Conservation (phyloP, 2,113 vertebrate genomes). For the Apteryx owenii region DNA sequence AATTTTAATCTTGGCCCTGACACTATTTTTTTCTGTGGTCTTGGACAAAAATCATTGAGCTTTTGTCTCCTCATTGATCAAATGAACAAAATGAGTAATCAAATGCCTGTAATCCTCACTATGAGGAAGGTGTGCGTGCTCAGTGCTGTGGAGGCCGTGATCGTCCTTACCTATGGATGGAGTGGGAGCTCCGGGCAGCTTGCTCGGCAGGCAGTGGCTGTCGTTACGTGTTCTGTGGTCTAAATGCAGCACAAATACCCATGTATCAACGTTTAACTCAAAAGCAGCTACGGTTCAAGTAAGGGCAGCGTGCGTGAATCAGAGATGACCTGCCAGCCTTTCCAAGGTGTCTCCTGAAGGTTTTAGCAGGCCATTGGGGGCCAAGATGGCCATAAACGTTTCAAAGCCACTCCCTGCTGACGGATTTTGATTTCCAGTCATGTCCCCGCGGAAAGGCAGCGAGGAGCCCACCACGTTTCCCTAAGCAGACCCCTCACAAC, state of each 20-base stretch:
- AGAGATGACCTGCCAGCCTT: accelerated
- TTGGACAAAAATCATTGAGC: not conserved
- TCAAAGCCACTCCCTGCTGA: not conserved
- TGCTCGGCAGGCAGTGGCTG: not conserved
- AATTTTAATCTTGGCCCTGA: not conserved
- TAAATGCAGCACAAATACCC: not conserved
- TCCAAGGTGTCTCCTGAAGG: not conserved
- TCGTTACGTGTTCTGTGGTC: too few relatives aligned
- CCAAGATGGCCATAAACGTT: not conserved
- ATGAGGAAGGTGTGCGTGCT: not conserved
- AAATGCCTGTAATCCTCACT: not conserved
- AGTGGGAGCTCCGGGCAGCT: not conserved
- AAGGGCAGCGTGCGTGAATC: not conserved
- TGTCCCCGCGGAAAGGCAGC: not conserved
- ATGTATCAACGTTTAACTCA: not conserved
- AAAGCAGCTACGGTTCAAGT: not conserved
- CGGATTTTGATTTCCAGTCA: not conserved
- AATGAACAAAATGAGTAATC: not conserved
- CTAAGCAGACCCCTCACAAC: not conserved
- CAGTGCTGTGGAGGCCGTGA: not conserved
- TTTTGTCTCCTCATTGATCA: not conserved
- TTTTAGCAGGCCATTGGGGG: not conserved
- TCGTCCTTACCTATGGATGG: not conserved
- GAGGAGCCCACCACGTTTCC: accelerated
- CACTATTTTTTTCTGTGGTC: not conserved